Evolutionary conservation across 2,888 invertebrate species (phyloP).

Genomic region (Dioctria linearis): DNA sequence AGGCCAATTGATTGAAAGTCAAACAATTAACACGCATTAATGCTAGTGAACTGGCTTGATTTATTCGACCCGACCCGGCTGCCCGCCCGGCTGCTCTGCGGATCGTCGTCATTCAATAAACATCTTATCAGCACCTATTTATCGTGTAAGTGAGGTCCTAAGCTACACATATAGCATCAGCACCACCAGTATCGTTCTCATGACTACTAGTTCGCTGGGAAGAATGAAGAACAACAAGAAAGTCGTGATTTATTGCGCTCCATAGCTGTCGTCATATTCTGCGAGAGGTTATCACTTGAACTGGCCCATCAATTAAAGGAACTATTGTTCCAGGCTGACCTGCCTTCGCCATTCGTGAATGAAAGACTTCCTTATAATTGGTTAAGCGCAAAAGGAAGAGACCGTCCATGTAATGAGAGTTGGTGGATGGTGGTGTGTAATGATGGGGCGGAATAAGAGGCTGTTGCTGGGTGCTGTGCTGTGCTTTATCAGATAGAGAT

Average conservation of each 20-base stretch:
- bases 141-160: too few species aligned
- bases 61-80: not conserved
- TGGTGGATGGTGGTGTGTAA: not conserved
- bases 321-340: conserved; percentile 34
- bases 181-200: too few species aligned
- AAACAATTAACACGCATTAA: conserved; percentile 44
- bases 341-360: not conserved
- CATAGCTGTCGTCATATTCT: conserved; percentile 35
- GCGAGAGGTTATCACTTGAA: conserved; percentile 44
- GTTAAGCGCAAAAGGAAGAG: conserved; percentile 21
- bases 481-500: too few species aligned
- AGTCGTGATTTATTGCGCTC: conserved; percentile 41
- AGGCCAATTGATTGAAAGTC: conserved; percentile 49
- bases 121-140: conserved; percentile 32
- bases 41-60: conserved; percentile 45
- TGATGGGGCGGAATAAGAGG: too few species aligned
- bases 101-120: conserved; percentile 30
- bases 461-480: too few species aligned
- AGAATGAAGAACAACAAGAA: not conserved
- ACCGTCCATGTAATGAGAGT: not conserved
- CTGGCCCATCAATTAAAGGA: conserved; percentile 35
- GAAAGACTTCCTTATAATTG: conserved; percentile 41
- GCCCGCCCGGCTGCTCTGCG: not conserved
- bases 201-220: too few species aligned
- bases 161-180: too few species aligned